Base-by-base conservation (phyloP, 2,113 vertebrate species). In the Leptobrachium leishanense region DNA sequence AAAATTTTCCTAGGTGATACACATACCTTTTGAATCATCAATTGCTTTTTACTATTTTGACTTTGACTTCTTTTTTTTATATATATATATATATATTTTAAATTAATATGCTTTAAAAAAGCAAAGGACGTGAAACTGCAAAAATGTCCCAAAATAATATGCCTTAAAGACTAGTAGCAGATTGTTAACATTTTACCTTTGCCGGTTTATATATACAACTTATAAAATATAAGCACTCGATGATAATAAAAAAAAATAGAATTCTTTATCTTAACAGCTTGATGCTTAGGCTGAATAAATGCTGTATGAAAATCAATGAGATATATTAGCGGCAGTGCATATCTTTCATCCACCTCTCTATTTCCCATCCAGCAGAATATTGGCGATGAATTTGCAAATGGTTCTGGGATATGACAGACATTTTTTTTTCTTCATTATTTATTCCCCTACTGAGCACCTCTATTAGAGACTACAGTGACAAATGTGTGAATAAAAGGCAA, bases 351-450 rank as follows among this genome's bases (percentile, higher is more conserved):
- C 41, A 84, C 82, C 83, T 89, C 89, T 85, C 84, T 83, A 85
- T 84, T 71, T 84, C 85, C 86, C 88, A 87, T 84, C 84, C 13
- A 2, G 43, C 77, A 82, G 89, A 89, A 87, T 90, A 85, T 84
- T 9, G 86, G 86, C 92, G 92, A 94, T 94, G 92, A 91, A 94
- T 93, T 92, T 92, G 90, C 92, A 92, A 91, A 91, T 86, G 89
- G 88, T 55, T 81, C 85, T 82, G 88, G 85, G 84, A 87, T 88
- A 87, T 92, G 92, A 88, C 91, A 91, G 91, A 72, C 84, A 84
- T 69, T 85, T 83, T 85, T 84, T 84, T 72, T 83, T 81, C 87
- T 91, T 88, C 87, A 84, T 92, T 92, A 93, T 93, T 93, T 92
- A 94, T 92, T 90, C 92, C 87, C 88, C 83, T 84, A 65, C 85